These are phyloP conservation scores for Neoarius graeffei DNA, from an alignment of 2,113 vertebrate genomes.

Conservation along the genomic window DNA sequence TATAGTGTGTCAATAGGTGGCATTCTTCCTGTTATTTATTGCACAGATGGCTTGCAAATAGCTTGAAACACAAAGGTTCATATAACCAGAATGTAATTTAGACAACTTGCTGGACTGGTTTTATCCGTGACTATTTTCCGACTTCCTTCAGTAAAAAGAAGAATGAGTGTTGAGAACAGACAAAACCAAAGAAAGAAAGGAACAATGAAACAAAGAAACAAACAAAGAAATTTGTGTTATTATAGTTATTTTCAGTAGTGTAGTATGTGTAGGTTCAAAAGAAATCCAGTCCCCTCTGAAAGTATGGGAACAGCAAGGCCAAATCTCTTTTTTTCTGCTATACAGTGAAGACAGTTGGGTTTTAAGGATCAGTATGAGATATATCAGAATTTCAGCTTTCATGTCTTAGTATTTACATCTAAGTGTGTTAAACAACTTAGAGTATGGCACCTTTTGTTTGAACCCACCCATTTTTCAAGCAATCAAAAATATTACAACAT, in stretches of 20 bases:
- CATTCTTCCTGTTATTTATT: conserved; percentile 28
- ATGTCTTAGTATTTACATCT: not conserved
- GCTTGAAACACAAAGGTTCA: conserved; percentile 23
- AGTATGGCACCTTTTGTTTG: not conserved
- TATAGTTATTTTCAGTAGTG: not conserved
- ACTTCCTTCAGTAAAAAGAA: not conserved
- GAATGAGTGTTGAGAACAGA: too few relatives aligned
- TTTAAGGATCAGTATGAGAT: not conserved
- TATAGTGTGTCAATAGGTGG: not conserved
- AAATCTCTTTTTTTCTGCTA: not conserved
- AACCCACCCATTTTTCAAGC: not conserved
- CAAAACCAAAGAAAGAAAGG: too few relatives aligned
- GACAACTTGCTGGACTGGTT: conserved; percentile 43
- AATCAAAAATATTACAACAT: not conserved
- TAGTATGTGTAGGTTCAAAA: not conserved
- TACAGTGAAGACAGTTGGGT: not conserved
- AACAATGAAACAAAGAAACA: not conserved
- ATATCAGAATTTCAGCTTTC: not conserved
- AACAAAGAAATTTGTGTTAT: not conserved
- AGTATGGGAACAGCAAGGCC: not conserved
- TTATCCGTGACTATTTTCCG: not conserved
- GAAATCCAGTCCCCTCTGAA: not conserved
- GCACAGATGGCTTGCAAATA: not conserved
- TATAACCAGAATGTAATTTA: conserved; percentile 16
- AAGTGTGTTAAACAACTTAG: too few relatives aligned